Conservation (phyloP, 2,888 invertebrate species). For the Drosophila hamatofila region DNA sequence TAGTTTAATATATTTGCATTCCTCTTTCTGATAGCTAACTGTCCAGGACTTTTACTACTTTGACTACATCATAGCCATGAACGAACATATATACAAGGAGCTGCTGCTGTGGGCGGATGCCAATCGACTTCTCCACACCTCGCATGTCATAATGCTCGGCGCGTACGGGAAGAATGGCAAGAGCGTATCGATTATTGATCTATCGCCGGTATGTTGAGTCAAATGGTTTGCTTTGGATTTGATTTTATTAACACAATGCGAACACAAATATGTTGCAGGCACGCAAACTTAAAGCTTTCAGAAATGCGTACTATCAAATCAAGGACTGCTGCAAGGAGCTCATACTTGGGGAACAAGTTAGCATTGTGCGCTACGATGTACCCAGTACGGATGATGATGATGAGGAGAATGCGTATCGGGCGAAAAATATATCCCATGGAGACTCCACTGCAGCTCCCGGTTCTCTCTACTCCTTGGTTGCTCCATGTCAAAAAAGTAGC, state of each 20-base stretch:
- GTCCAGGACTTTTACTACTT: constrained; percentile 90
- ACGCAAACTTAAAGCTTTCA: constrained; percentile 60
- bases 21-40: constrained; percentile 87
- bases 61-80: constrained; percentile 97
- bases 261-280: constrained; percentile 31
- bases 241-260: background rate
- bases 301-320: constrained; percentile 70
- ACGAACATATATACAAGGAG: constrained; percentile 86
- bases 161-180: constrained; percentile 37
- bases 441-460: background rate
- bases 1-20: too few relatives aligned
- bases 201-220: constrained; percentile 53
- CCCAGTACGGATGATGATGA: constrained; percentile 67
- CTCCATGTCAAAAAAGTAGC: background rate
- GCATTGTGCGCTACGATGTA: constrained; percentile 59
- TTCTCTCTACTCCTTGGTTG: too few relatives aligned
- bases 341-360: constrained; percentile 57
- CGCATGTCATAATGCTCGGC: constrained; percentile 35
- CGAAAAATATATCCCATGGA: background rate
- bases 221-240: background rate
- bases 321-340: constrained; percentile 70
- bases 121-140: constrained; percentile 20
- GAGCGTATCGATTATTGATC: constrained; percentile 17
- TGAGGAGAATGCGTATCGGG: background rate
- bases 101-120: constrained; percentile 51